These are phyloP conservation scores for Paedocypris sp. DNA, from an alignment of 2,113 vertebrate species.

Conservation along the genomic window DNA sequence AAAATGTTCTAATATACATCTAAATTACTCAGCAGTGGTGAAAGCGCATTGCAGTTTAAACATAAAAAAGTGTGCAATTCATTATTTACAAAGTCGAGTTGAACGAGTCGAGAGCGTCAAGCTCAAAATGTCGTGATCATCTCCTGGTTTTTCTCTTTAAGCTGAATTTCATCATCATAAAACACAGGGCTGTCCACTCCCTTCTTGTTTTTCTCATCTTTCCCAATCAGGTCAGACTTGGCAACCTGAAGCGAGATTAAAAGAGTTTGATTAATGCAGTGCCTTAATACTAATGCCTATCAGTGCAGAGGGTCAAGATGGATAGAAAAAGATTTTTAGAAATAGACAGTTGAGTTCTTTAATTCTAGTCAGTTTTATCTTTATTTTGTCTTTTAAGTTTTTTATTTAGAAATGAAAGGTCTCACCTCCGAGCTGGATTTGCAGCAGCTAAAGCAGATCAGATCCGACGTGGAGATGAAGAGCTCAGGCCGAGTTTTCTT, in stretches of 20 bases:
- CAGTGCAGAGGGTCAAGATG: no score
- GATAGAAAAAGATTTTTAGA: no score
- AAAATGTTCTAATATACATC: no score
- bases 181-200: conserved; percentile 41
- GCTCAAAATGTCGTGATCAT: conserved; percentile 46
- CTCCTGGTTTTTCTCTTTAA: conserved; percentile 34
- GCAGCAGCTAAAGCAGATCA: conserved; percentile 48
- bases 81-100: conserved; percentile 20
- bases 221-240: conserved; percentile 31
- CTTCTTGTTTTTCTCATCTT: conserved; percentile 30
- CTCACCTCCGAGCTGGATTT: conserved; percentile 46
- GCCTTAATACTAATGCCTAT: no score
- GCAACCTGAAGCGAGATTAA: conserved; percentile 35
- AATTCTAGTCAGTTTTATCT: no score
- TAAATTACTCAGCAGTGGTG: no score
- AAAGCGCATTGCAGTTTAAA: no score
- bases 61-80: neutral
- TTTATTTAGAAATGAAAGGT: neutral
- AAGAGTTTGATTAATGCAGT: neutral
- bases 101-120: no score
- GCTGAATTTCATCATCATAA: conserved; percentile 23
- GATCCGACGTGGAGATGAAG: conserved; percentile 52
- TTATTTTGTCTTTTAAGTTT: no score
- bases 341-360: no score
- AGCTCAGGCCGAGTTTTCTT: conserved; percentile 42